Evolutionary conservation across 2,113 vertebrate genomes (phyloP), one percentile per base, ranked within the genome.

Genomic region (Ophthalmolycus amberensis): DNA sequence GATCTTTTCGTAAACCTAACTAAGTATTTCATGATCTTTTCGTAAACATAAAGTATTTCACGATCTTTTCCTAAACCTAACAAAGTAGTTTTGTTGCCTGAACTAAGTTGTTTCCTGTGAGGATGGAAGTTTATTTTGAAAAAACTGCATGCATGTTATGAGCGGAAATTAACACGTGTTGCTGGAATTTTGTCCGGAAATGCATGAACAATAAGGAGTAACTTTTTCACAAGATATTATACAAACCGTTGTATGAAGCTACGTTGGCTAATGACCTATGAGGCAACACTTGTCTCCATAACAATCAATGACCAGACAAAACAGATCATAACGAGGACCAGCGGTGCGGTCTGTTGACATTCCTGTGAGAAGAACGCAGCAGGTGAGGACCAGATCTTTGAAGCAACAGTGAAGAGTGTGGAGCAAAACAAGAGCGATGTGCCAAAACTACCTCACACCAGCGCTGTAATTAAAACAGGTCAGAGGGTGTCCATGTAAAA

Each of bases 301-400:
- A 56, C 4, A 71, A 56, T 9, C 1, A 38, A 38, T 38, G 38
- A 38, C 22, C 9, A 85, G 58, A 68, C 27, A 37, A 22, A 74
- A 63, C 7, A 9, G 6, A 56, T 77, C 56, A 78, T 80, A 75
- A 86, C 83, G 71, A 73, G 74, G 71, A 29, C 0, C 15, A 22
- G 63, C 1, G 0, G 22, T 58, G 12, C 27, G 12, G 56, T 88
- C 60, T 78, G 65, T 60, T 81, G 60, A 87, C 91, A 78, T 75
- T 85, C 69, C 75, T 78, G 42, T 48, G 74, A 85, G 86, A 86
- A n/a, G n/a, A n/a, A n/a, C n/a, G n/a, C n/a, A 87, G 78, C 27
- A 66, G 64, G 16, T 50, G n/a, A 69, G n/a, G 16, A 65, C 14
- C 3, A 29, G 18, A 63, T 66, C 8, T 64, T 69, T 80, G 54